Conservation (phyloP, 2,797 vertebrate species). For the Coranthus polyacanthus region DNA sequence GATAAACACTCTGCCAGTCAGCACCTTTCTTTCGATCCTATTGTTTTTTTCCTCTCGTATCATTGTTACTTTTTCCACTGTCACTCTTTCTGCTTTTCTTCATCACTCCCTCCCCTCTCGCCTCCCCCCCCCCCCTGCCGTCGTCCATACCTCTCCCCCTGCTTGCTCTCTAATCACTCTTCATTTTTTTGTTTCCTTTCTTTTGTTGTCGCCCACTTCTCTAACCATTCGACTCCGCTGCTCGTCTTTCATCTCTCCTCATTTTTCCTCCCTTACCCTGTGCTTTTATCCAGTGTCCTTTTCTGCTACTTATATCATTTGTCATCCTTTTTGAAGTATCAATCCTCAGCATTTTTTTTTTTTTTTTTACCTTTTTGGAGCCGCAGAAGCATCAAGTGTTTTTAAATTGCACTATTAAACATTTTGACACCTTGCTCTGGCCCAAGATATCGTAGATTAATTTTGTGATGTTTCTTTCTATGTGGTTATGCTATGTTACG, state of each 20-base stretch:
- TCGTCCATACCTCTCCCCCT: too few species aligned
- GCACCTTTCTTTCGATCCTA: conserved; percentile 29
- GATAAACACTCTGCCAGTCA: conserved; percentile 32
- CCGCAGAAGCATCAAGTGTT: conserved; percentile 21
- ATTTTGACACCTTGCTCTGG: conserved; percentile 7
- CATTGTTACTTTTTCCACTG: conserved; percentile 28
- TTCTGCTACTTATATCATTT: conserved; percentile 15
- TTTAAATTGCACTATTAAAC: conserved; percentile 13
- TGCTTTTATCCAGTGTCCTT: not conserved
- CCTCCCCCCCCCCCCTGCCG: conserved; percentile 4
- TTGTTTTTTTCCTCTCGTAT: conserved; percentile 14
- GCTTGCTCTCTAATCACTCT: conserved; percentile 29
- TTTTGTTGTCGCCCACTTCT: not conserved
- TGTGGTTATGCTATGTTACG: too few species aligned
- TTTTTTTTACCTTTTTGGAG: not conserved
- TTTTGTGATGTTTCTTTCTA: too few species aligned
- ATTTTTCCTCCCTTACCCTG: not conserved
- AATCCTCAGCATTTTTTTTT: conserved; percentile 9
- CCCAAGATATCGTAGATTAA: too few species aligned
- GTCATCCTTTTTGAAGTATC: conserved; percentile 13
- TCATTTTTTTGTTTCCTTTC: conserved; percentile 15
- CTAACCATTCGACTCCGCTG: conserved; percentile 4
- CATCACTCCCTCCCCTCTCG: conserved; percentile 33
- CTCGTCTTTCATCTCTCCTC: conserved; percentile 40
- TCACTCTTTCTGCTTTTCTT: conserved; percentile 21